Evolutionary conservation across 1,140 invertebrate genomes (phyloP).

Genomic region (Sogatella furcifera): DNA sequence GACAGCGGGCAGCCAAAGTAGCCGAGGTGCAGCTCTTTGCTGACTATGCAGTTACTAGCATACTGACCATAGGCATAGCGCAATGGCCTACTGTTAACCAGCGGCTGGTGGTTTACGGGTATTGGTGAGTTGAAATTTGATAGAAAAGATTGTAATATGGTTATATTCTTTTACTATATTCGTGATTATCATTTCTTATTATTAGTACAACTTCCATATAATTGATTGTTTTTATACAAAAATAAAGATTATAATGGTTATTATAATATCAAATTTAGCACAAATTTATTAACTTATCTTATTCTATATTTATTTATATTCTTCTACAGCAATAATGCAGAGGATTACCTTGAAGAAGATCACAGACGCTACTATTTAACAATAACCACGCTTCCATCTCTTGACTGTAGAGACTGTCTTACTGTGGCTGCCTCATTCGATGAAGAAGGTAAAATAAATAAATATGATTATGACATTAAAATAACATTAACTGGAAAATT

Average conservation of each 20-base stretch:
- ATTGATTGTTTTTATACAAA: too few species aligned
- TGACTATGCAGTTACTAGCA: conserved; percentile 46
- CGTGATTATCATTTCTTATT: too few species aligned
- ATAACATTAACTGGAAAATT: too few species aligned
- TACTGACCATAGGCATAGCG: conserved; percentile 51
- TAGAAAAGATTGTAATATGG: too few species aligned
- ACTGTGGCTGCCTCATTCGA: conserved; percentile 45
- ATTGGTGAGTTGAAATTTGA: conserved; percentile 37
- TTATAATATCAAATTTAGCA: too few species aligned
- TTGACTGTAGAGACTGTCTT: conserved; percentile 47
- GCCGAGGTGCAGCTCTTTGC: conserved; percentile 56
- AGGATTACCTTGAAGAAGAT: conserved; percentile 17
- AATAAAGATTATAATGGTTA: too few species aligned
- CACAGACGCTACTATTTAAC: conserved; percentile 40
- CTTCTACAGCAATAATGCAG: conserved; percentile 6
- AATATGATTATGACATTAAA: too few species aligned
- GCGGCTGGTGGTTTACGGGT: conserved; percentile 54
- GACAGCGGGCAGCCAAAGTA: conserved; percentile 46
- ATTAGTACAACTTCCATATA: too few species aligned
- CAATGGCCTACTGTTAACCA: conserved; percentile 56
- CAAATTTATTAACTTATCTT: neutral
- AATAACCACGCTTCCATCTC: conserved; percentile 44
- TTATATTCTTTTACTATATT: too few species aligned
- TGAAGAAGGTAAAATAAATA: conserved; percentile 39
- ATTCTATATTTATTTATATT: too few species aligned